A percentile compares a stretch with the other conserved stretches of the same genome.
Conservation (phyloP, 2,888 invertebrate genomes). For the Ariolimax columbianus region DNA sequence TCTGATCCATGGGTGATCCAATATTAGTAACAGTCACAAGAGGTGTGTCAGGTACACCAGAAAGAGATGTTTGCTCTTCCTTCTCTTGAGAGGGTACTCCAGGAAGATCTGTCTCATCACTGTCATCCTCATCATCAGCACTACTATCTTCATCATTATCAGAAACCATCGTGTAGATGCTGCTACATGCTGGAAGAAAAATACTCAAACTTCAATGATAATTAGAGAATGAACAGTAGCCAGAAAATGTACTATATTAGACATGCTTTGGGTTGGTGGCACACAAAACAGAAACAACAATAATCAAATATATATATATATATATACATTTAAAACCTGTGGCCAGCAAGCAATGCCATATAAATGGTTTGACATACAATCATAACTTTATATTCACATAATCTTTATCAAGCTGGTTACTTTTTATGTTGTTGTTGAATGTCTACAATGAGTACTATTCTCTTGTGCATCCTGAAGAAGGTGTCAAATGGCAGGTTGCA, state of each 20-base stretch:
- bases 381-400: no score
- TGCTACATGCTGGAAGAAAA: conserved; percentile 56
- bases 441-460: no score
- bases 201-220: neutral
- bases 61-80: neutral
- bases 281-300: no score
- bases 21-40: conserved; percentile 20
- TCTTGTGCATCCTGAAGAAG: no score
- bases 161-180: conserved; percentile 54
- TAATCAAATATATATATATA: no score
- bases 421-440: no score
- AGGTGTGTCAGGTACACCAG: neutral
- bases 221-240: neutral
- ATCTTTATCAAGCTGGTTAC: no score
- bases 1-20: conserved; percentile 9
- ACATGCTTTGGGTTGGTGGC: no score
- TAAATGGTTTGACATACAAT: no score
- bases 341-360: no score
- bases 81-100: neutral
- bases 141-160: conserved; percentile 48
- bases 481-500: no score
- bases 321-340: no score
- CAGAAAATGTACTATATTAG: neutral
- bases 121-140: conserved; percentile 43
- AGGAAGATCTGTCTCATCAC: neutral